Evolutionary conservation across 2,797 vertebrate species (phyloP).

Genomic region (Pipistrellus kuhlii): DNA sequence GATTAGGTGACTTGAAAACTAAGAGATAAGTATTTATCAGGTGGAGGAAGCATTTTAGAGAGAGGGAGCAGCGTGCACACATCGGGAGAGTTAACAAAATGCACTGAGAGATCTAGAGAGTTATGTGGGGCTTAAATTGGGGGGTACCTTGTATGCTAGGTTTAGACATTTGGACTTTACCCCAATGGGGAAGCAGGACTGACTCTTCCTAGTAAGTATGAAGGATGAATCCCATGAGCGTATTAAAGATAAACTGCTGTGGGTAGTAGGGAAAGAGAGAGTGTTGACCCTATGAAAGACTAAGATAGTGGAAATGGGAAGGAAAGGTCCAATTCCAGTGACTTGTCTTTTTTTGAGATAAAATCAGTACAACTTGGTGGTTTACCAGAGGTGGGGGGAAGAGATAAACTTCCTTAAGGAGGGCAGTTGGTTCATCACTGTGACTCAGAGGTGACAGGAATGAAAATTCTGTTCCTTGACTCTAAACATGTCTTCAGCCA

Average conservation of each 20-base stretch:
- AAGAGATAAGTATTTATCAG: slow-evolving; percentile 17
- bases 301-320: background rate
- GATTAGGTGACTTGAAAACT: slow-evolving; percentile 40
- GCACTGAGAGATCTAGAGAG: background rate
- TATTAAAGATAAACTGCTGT: background rate
- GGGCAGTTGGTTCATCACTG: background rate
- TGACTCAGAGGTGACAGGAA: background rate
- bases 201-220: background rate
- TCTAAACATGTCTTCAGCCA: background rate
- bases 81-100: background rate
- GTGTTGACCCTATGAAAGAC: background rate
- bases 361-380: background rate
- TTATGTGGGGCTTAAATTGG: background rate
- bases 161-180: background rate
- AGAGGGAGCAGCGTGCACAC: background rate
- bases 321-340: background rate
- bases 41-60: background rate
- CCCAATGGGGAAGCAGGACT: background rate
- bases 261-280: background rate
- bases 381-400: background rate
- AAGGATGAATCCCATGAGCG: background rate
- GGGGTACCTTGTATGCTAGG: background rate
- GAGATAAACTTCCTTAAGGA: background rate
- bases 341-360: background rate
- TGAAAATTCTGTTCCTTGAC: background rate